Evolutionary conservation across 1,140 invertebrate species (phyloP).

Genomic region (Theocolax elegans): DNA sequence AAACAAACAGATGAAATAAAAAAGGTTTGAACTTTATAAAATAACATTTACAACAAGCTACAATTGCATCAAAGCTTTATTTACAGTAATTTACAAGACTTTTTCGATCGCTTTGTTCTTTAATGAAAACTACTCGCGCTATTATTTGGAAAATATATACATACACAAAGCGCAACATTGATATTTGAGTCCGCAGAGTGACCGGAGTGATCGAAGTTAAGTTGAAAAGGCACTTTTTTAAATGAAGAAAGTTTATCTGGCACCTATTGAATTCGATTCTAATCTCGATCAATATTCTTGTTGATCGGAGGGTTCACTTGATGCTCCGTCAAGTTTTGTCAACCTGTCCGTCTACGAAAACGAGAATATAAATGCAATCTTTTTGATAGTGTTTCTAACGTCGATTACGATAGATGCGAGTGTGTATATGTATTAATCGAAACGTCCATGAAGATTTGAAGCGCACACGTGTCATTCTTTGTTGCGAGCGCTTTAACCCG

Average conservation of each 20-base stretch:
- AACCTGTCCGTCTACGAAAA: conserved; percentile 11
- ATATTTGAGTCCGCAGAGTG: background rate
- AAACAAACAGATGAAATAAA: background rate
- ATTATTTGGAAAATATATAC: too few relatives aligned
- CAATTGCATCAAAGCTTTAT: conserved; percentile 15
- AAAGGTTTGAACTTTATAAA: too few relatives aligned
- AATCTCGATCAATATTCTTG: background rate
- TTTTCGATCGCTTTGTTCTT: conserved; percentile 26
- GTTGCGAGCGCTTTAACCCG: conserved; percentile 15
- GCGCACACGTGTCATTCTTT: conserved; percentile 16
- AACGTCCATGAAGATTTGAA: conserved; percentile 27
- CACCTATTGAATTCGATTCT: background rate
- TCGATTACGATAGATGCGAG: background rate
- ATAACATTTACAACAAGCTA: conserved; percentile 9
- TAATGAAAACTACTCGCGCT: too few relatives aligned
- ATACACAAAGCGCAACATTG: conserved; percentile 2
- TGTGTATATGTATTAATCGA: conserved; percentile 9
- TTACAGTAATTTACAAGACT: background rate
- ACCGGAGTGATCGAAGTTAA: conserved; percentile 24
- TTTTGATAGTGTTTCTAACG: background rate
- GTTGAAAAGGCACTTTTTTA: background rate
- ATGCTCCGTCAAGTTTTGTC: conserved; percentile 52
- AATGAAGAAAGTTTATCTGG: background rate
- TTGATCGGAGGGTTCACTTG: conserved; percentile 58
- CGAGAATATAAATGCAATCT: background rate